phyloP scores from a whole-genome alignment of 2,113 vertebrate species.

The Bothrops jararaca region DNA sequence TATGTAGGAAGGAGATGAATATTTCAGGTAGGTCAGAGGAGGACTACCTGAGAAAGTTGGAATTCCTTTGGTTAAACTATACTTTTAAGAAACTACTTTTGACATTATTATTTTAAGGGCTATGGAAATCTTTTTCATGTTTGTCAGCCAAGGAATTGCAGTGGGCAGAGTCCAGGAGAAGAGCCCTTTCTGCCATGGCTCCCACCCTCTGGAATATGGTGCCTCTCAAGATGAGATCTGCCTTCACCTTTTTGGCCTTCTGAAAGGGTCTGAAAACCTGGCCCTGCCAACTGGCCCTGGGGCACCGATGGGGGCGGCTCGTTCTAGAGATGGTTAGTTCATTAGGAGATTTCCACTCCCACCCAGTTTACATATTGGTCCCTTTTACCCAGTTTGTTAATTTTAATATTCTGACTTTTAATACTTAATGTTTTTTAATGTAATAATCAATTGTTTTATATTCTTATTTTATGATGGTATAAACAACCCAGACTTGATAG shows the following conservation, averaged over 20 bases:
- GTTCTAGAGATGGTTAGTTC: background rate
- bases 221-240: background rate
- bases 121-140: background rate
- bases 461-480: background rate
- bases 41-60: background rate
- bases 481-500: background rate
- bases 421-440: background rate
- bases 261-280: background rate
- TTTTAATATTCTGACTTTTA: background rate
- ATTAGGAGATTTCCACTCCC: background rate
- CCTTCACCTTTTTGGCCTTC: background rate
- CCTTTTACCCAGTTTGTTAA: background rate
- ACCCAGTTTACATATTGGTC: background rate
- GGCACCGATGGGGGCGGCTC: background rate
- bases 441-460: background rate
- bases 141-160: background rate
- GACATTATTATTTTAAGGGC: background rate
- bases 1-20: background rate
- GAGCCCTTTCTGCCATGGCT: background rate
- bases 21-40: background rate
- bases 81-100: background rate
- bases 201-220: background rate
- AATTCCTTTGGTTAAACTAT: background rate
- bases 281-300: background rate
- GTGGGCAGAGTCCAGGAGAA: background rate